phyloP scores from a whole-genome alignment of 2,797 vertebrate genomes.

The Fistularia commersonii region DNA sequence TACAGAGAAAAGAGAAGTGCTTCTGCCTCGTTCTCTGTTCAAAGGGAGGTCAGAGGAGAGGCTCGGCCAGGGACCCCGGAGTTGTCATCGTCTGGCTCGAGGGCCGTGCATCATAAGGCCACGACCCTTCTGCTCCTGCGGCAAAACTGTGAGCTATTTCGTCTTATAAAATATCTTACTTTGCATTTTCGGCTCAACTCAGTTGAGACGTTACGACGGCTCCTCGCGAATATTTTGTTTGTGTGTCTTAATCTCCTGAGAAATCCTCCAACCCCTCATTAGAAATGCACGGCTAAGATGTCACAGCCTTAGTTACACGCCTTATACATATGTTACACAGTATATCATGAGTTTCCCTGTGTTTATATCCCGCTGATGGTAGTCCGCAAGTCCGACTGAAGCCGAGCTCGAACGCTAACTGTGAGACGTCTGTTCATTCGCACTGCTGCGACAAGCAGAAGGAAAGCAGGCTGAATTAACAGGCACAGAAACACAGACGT shows the following conservation, averaged over 20 bases:
- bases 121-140: slow-evolving; percentile 12
- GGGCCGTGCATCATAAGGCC: slow-evolving; percentile 20
- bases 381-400: neutral
- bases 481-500: slow-evolving; percentile 54
- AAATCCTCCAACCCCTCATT: slow-evolving; percentile 35
- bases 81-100: slow-evolving; percentile 30
- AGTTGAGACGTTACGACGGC: too few relatives aligned
- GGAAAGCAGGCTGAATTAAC: slow-evolving; percentile 30
- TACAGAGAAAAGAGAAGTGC: neutral
- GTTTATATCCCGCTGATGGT: slow-evolving; percentile 20
- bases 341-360: slow-evolving; percentile 25
- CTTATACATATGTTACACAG: slow-evolving; percentile 26
- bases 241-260: slow-evolving; percentile 12
- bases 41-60: slow-evolving; percentile 25
- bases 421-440: slow-evolving; percentile 23
- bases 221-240: too few relatives aligned
- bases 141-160: slow-evolving; percentile 13
- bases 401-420: slow-evolving; percentile 10
- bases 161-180: neutral
- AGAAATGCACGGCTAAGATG: slow-evolving; percentile 26
- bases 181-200: too few relatives aligned
- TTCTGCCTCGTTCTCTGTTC: slow-evolving; percentile 1
- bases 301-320: slow-evolving; percentile 32
- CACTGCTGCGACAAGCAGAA: slow-evolving; percentile 12
- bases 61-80: slow-evolving; percentile 11